Percentiles rank a stretch among this genome's conserved stretches.
Conservation (phyloP, 2,888 invertebrate genomes). For the Epirrhoe alternata region DNA sequence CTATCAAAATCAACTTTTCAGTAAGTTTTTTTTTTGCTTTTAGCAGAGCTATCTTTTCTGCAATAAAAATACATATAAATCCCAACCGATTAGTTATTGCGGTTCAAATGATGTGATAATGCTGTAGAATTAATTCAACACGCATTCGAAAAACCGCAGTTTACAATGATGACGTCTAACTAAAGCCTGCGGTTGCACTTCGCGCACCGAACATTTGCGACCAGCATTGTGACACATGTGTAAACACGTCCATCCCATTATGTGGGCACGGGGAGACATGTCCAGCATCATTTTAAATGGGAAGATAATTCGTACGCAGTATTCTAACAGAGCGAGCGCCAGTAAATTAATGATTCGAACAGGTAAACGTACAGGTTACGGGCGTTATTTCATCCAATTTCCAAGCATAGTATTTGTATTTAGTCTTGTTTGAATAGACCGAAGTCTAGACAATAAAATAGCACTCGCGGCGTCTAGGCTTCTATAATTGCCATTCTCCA, state of each 20-base stretch:
- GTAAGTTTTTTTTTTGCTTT: too few species aligned
- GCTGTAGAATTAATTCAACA: slow-evolving; percentile 40
- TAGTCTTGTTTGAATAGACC: not conserved
- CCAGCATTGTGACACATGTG: slow-evolving; percentile 50
- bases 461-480: slow-evolving; percentile 1
- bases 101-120: slow-evolving; percentile 39
- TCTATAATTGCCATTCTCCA: not conserved
- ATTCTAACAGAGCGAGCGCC: slow-evolving; percentile 26
- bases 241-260: slow-evolving; percentile 48
- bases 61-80: not conserved
- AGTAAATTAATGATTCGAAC: slow-evolving; percentile 24
- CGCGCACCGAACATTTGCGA: slow-evolving; percentile 43
- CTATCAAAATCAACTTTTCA: too few species aligned
- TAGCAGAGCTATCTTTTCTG: not conserved
- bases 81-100: slow-evolving; percentile 34
- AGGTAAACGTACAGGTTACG: slow-evolving; percentile 12
- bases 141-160: slow-evolving; percentile 42
- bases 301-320: slow-evolving; percentile 30
- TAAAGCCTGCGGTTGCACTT: slow-evolving; percentile 55
- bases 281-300: slow-evolving; percentile 25
- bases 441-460: not conserved
- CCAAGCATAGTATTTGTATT: not conserved
- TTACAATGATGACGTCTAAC: slow-evolving; percentile 50
- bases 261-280: slow-evolving; percentile 33
- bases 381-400: slow-evolving; percentile 8